A percentile compares a stretch with the other conserved stretches of the same genome.
Evolutionary conservation across 2,888 invertebrate species (phyloP).

Genomic region (Plusia festucae): DNA sequence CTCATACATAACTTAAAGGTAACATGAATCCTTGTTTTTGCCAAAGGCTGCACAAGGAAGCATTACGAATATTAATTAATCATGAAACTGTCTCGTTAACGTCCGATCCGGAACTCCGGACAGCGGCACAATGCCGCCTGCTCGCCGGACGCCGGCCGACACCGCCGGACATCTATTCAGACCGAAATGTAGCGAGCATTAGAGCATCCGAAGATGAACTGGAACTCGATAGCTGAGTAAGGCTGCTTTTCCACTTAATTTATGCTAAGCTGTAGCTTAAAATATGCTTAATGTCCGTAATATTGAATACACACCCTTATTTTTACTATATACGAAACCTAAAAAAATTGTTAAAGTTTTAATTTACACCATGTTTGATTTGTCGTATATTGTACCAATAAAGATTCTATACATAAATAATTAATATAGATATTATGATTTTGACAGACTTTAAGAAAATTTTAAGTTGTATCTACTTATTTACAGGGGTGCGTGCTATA

Average conservation of each 20-base stretch:
- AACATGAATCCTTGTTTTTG: conserved; percentile 39
- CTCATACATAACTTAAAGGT: conserved; percentile 15
- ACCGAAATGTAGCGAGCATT: conserved; percentile 48
- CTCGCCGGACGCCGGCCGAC: conserved; percentile 43
- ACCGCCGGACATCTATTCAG: conserved; percentile 49
- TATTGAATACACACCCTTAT: too few relatives aligned
- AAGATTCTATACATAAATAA: too few relatives aligned
- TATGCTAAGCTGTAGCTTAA: too few relatives aligned
- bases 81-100: conserved; percentile 49
- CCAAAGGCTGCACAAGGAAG: conserved; percentile 44
- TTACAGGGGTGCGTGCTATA: too few relatives aligned
- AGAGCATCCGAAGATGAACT: conserved; percentile 35
- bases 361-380: too few relatives aligned
- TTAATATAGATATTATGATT: too few relatives aligned
- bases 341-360: too few relatives aligned
- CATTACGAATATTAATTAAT: conserved; percentile 59
- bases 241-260: not conserved
- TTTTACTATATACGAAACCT: too few relatives aligned
- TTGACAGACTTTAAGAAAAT: too few relatives aligned
- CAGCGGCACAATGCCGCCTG: conserved; percentile 43
- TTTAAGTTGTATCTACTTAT: too few relatives aligned
- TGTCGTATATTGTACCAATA: too few relatives aligned
- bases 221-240: conserved; percentile 22
- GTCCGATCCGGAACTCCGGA: conserved; percentile 58
- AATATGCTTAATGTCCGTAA: too few relatives aligned